phyloP scores from a whole-genome alignment of 1,140 invertebrate genomes.

The Drosophila rufa region DNA sequence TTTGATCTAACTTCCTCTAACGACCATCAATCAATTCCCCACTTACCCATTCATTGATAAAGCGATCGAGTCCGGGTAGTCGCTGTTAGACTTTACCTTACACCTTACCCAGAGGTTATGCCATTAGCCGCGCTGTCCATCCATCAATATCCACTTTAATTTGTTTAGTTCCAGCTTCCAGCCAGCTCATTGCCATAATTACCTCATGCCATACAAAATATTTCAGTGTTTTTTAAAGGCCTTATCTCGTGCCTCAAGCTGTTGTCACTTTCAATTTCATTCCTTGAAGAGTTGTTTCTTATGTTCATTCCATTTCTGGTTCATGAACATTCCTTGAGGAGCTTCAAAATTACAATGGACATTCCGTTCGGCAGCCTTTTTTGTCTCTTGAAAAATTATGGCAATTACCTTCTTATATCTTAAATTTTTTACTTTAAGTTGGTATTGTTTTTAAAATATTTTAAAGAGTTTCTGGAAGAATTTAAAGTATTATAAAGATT shows the following conservation, averaged over 20 bases:
- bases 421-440: too few relatives aligned
- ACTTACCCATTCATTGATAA: slow-evolving; percentile 17
- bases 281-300: slow-evolving; percentile 12
- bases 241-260: slow-evolving; percentile 10
- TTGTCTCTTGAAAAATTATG: not conserved
- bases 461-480: too few relatives aligned
- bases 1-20: not conserved
- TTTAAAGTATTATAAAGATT: too few relatives aligned
- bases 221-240: slow-evolving; percentile 1
- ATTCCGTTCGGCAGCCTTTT: slow-evolving; percentile 7
- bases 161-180: slow-evolving; percentile 39
- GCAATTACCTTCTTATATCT: slow-evolving; percentile 1
- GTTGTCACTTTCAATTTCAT: slow-evolving; percentile 34
- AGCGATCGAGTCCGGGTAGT: slow-evolving; percentile 14
- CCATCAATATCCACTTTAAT: slow-evolving; percentile 46
- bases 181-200: slow-evolving; percentile 22
- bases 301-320: slow-evolving; percentile 20
- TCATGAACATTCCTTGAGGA: slow-evolving; percentile 23
- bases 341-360: slow-evolving; percentile 1
- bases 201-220: slow-evolving; percentile 34
- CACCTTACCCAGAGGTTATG: slow-evolving; percentile 20
- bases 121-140: slow-evolving; percentile 33
- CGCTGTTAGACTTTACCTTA: slow-evolving; percentile 25
- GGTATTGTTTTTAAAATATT: not conserved
- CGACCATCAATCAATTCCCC: slow-evolving; percentile 29